Evolutionary conservation across 2,888 invertebrate genomes (phyloP), one percentile per base, ranked within the genome.

Genomic region (Hypselothyrea guttata): DNA sequence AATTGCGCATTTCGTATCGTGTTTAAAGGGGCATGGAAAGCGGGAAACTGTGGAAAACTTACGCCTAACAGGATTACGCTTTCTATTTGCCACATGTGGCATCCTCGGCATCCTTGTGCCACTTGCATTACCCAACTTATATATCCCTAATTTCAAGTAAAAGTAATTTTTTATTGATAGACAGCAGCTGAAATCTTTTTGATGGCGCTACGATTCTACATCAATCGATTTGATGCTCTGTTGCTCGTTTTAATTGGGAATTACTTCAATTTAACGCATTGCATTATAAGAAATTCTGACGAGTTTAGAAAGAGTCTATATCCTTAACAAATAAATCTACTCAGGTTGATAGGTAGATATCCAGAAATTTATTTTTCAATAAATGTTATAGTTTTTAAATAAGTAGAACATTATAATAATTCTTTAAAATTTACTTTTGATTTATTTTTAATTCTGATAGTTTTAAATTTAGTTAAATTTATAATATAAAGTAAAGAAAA

Each of bases 1-100:
- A 84, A 86, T 84, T 84, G 82, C 82, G 84, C 82, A 81, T 84
- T 84, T 84, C 42, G 48, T 52, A 35, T 37, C 48, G 52, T 58
- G 58, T 40, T 48, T 46, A 45, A 57, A 13, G 11, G 31, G 52
- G 40, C 51, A 22, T 11, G 42, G 46, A 54, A 61, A 46, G 31
- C 33, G 47, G 57, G 51, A 47, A 35, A 9, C 46, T 40, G 38
- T 62, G 28, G 30, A 15, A 51, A 59, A 65, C 65, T 66, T 66
- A 40, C 55, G 46, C 52, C 63, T 64, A 64, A 64, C 70, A 49
- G 56, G 60, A 65, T 70, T 70, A 70, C 66, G 45, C 55, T 65
- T 64, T 57, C 47, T 22, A 33, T 61, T 46, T 56, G 57, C 38
- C 13, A 30, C 60, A 59, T 35, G 28, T n/a, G 28, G n/a, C n/a